phyloP scores from a whole-genome alignment of 2,797 vertebrate species.

The Pyrocephalus nanus region DNA sequence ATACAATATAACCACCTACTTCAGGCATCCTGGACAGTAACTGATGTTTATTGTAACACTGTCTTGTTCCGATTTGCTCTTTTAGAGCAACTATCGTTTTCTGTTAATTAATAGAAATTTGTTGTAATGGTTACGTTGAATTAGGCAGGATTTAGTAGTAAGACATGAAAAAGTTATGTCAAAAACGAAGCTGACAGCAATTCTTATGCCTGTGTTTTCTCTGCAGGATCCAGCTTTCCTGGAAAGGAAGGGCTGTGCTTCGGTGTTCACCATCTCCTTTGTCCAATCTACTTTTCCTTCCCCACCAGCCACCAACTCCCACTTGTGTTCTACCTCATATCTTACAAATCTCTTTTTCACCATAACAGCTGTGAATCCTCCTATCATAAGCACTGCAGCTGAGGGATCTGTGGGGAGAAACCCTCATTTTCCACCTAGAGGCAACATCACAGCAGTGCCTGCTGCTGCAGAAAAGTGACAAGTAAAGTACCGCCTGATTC shows the following conservation, averaged over 20 bases:
- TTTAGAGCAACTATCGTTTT: background rate
- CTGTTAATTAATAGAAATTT: background rate
- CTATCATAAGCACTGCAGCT: background rate
- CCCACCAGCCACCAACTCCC: background rate
- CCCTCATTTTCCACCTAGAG: background rate
- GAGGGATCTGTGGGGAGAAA: background rate
- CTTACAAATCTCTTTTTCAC: background rate
- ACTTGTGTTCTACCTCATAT: background rate
- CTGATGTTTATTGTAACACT: background rate
- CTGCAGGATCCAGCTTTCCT: background rate
- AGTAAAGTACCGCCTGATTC: background rate
- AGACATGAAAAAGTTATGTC: background rate
- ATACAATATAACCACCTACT: background rate
- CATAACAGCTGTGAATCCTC: rapidly evolving
- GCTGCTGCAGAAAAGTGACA: background rate
- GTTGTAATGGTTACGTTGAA: background rate
- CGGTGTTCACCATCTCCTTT: background rate
- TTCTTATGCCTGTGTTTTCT: background rate
- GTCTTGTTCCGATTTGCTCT: background rate
- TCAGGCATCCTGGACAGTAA: background rate
- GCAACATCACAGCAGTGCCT: background rate
- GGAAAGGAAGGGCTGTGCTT: background rate
- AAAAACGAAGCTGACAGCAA: background rate
- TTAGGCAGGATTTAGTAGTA: background rate
- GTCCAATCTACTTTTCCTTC: background rate